Evolutionary conservation across 2,797 vertebrate species (phyloP), one percentile per base, ranked within the genome.

Genomic region (Pangasius sanitwongsei): DNA sequence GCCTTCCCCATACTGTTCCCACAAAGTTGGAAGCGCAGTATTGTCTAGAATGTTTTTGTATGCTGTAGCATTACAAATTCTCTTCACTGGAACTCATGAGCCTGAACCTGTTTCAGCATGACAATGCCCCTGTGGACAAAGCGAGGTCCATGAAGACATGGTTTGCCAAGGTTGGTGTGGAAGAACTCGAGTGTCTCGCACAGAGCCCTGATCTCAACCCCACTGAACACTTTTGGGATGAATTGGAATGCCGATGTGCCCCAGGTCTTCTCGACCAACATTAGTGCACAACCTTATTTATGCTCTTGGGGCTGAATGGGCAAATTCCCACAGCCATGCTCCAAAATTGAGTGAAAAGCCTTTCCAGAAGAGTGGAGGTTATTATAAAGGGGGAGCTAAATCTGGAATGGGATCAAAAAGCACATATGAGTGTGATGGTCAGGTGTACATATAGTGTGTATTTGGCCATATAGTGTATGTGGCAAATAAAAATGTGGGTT

Each of bases 161-260:
- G 23, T 82, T 61, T 55, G n/a, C 23, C 12, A 80, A 31, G 48
- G 48, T 48, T 48, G 48, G 48, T 7, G 48, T 48, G 48, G 48
- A 50, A 50, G 48, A 50, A 50, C 48, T 48, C 48, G 9, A 50
- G 48, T 50, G 48, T 50, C 48, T 11, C 11, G 48, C 48, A 53
- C 2, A 80, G 77, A 55, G 77, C n/a, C 2, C 57, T 82, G 80
- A 82, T 55, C 55, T 82, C 57, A 82, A 82, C 34, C 55, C 55
- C 31, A 82, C 34, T 41, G 16, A 82, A 59, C 16, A 34, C 31
- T 34, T 57, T 61, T 61, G 53, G 34, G 20, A 61, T 59, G 34
- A 82, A 41, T 37, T 61, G 20, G 57, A 59, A 37, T 15, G 34
- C 13, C 15, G 11, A 25, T 8, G 16, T 37, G 16, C 31, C 34